Evolutionary conservation across 2,888 invertebrate genomes (phyloP).

Genomic region (Oligia fasciuncula): DNA sequence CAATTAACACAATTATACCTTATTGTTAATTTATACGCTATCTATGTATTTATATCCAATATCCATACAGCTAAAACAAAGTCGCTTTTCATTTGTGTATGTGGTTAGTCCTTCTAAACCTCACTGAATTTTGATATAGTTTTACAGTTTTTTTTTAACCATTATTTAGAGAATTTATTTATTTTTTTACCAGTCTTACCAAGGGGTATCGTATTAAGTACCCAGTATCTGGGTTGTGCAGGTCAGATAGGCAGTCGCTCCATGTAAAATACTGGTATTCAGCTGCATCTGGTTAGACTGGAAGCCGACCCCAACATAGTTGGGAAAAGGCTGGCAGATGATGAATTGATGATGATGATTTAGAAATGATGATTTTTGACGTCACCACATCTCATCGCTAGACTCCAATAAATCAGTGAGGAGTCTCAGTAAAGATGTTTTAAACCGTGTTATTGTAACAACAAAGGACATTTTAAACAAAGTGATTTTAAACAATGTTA

Average conservation of each 20-base stretch:
- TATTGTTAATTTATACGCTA: not conserved
- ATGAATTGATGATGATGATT: no score
- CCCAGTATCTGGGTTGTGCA: no score
- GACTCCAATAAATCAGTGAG: not conserved
- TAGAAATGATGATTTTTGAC: not conserved
- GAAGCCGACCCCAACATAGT: no score
- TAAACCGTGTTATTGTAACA: conserved; percentile 16
- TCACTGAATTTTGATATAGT: no score
- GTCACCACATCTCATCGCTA: not conserved
- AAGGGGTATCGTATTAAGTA: no score
- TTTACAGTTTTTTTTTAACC: not conserved
- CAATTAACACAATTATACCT: not conserved
- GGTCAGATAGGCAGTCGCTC: no score
- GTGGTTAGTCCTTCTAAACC: not conserved
- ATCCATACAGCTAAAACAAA: not conserved
- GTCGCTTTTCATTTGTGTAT: not conserved
- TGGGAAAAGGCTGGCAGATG: no score
- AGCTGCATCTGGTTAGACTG: no score
- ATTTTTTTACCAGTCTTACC: no score
- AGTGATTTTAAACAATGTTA: conserved; percentile 42
- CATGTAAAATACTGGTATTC: no score
- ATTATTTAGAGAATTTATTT: not conserved
- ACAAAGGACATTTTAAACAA: conserved; percentile 10
- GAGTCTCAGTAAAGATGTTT: conserved; percentile 8
- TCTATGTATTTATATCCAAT: not conserved